Evolutionary conservation across 2,797 vertebrate species (phyloP), one percentile per base, ranked within the genome.

Genomic region (Myiotriccus ornatus): DNA sequence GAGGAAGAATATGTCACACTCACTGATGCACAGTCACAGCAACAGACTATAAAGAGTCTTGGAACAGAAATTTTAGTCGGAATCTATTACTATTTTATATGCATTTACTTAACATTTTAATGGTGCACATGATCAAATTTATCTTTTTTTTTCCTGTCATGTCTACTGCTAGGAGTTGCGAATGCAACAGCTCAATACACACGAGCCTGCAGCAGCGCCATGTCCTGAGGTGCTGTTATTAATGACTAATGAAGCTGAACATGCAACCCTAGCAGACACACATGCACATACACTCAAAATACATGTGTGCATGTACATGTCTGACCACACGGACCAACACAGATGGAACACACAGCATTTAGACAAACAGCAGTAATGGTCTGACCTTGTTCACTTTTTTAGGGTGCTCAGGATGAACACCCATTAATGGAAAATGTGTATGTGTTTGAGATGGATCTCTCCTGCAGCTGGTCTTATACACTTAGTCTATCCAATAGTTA

Each of bases 21-120:
- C 35, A 47, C 63, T 52, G 81, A 84, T 35, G 25, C 67, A 49
- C 18, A 75, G 27, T 50, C 43, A 74, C 57, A 90, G 49, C 30
- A 87, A 79, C 28, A 85, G 47, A 76, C 18, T 71, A 50, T 71
- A 77, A 84, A 83, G 74, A 70, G 18, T 62, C 46, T 53, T 62
- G 63, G 67, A 89, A 93, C 17, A 84, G 19, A 84, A 92, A 84
- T 9, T 32, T 22, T 53, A 49, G 17, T 39, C 8, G 60, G 15
- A 95, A 68, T 62, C 15, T 76, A 65, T 57, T 65, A 46, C 7
- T 79, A 78, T 82, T 93, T 93, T 47, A 75, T 62, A 76, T 44
- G 7, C 15, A 65, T 57, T 77, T 65, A 60, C 91, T 90, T 90
- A 83, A 21, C 37, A 52, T 47, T 87, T 82, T 71, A 68, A 35